Evolutionary conservation across 2,888 invertebrate genomes (phyloP).

Genomic region (Drosophila parthenogenetica): DNA sequence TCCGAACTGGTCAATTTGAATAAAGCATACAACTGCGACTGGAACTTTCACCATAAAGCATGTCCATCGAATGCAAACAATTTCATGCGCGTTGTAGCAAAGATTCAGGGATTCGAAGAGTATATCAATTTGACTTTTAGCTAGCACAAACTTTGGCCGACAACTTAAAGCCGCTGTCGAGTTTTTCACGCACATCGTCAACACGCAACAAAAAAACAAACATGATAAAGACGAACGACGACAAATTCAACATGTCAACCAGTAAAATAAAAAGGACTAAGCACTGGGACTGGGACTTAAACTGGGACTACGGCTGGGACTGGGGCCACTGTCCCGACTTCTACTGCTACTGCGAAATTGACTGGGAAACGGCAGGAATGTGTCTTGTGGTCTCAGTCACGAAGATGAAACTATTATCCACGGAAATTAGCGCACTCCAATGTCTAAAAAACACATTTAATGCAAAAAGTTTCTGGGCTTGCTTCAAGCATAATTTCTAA

Average conservation of each 20-base stretch:
- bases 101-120: slow-evolving; percentile 38
- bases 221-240: slow-evolving; percentile 60
- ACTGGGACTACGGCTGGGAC: background rate
- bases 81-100: slow-evolving; percentile 50
- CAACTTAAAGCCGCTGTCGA: slow-evolving; percentile 57
- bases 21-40: slow-evolving; percentile 63
- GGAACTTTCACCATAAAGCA: slow-evolving; percentile 58
- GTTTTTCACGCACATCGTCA: slow-evolving; percentile 59
- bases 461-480: slow-evolving; percentile 62
- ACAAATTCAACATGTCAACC: slow-evolving; percentile 71
- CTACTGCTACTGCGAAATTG: background rate
- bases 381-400: slow-evolving; percentile 41
- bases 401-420: slow-evolving; percentile 76
- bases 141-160: slow-evolving; percentile 50
- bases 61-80: slow-evolving; percentile 52
- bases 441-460: slow-evolving; percentile 63
- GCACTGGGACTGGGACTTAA: background rate
- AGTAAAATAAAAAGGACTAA: slow-evolving; percentile 2
- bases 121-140: slow-evolving; percentile 61
- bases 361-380: slow-evolving; percentile 11
- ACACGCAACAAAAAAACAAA: slow-evolving; percentile 63
- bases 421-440: slow-evolving; percentile 73
- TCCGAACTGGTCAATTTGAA: slow-evolving; percentile 77
- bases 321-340: too few species aligned
- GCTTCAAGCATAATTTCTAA: slow-evolving; percentile 68